A percentile compares a stretch with the other conserved stretches of the same genome.
Conservation (phyloP, 2,888 invertebrate species). For the Dryococelus australis region DNA sequence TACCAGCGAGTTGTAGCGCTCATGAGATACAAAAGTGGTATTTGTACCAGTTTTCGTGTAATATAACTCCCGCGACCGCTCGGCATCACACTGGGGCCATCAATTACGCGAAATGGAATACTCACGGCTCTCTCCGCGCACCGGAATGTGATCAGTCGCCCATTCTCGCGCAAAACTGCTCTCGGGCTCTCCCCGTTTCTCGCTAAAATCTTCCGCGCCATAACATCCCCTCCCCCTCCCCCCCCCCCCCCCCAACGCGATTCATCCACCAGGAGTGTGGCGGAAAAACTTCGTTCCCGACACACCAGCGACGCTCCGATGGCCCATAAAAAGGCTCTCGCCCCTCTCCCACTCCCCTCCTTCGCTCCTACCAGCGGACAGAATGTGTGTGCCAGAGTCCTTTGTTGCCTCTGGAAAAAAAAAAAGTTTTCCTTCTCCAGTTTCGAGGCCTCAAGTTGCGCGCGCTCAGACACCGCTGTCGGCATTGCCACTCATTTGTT, state of each 20-base stretch:
- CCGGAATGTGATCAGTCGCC: background rate
- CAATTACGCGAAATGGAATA: background rate
- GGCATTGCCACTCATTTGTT: background rate
- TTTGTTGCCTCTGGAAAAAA: background rate
- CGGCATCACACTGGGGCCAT: background rate
- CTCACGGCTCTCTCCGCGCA: background rate
- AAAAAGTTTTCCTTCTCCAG: background rate
- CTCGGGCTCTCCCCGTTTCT: background rate
- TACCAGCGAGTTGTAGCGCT: too few species aligned
- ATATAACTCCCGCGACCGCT: background rate
- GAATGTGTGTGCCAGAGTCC: background rate
- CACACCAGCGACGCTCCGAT: too few species aligned
- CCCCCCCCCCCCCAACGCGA: background rate
- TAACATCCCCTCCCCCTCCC: background rate
- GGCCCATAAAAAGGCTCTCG: too few species aligned
- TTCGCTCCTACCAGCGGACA: background rate
- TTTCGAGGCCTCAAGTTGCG: background rate
- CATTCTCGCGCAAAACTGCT: slow-evolving; percentile 16
- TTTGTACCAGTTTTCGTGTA: background rate
- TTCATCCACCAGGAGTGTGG: background rate
- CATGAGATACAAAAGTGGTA: too few species aligned
- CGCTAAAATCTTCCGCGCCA: slow-evolving; percentile 16
- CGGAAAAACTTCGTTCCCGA: too few species aligned
- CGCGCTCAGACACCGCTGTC: background rate
- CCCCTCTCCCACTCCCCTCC: background rate